Percentiles rank a stretch among this genome's conserved stretches.
These are phyloP conservation scores for Ammospiza nelsoni DNA, from an alignment of 2,113 vertebrate species.

Conservation along the genomic window DNA sequence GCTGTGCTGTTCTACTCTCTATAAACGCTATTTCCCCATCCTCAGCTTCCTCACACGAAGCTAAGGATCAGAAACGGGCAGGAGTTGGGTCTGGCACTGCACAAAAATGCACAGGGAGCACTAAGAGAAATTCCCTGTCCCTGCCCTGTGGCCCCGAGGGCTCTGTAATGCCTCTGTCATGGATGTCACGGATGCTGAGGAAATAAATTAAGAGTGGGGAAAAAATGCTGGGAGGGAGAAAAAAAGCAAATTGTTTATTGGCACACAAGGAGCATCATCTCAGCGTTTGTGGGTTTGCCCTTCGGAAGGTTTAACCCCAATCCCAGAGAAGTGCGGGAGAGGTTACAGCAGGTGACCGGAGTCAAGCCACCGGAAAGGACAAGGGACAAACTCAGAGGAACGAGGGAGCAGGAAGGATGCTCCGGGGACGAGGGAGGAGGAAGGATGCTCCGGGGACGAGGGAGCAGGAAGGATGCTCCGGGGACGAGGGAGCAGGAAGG, in stretches of 20 bases:
- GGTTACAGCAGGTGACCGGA: neutral
- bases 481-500: neutral
- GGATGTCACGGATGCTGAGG: too few species aligned
- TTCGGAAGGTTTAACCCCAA: neutral
- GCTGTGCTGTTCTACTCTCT: neutral
- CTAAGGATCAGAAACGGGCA: neutral
- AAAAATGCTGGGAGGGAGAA: neutral
- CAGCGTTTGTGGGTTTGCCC: neutral
- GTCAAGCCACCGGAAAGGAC: neutral
- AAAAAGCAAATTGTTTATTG: neutral
- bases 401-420: neutral
- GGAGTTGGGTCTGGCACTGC: neutral
- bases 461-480: neutral
- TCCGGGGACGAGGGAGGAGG: too few species aligned
- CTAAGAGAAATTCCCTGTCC: neutral
- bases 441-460: neutral
- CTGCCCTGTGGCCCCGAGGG: neutral
- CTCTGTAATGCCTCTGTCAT: neutral
- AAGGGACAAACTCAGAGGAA: neutral
- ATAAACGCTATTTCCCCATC: neutral
- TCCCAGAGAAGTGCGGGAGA: neutral
- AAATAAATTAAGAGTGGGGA: neutral
- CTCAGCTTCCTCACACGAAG: rapidly evolving
- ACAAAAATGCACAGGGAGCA: neutral
- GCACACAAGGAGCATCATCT: neutral